Conservation (phyloP, 64 coral and sea anemone genomes). For the Pocillopora damicornis region DNA sequence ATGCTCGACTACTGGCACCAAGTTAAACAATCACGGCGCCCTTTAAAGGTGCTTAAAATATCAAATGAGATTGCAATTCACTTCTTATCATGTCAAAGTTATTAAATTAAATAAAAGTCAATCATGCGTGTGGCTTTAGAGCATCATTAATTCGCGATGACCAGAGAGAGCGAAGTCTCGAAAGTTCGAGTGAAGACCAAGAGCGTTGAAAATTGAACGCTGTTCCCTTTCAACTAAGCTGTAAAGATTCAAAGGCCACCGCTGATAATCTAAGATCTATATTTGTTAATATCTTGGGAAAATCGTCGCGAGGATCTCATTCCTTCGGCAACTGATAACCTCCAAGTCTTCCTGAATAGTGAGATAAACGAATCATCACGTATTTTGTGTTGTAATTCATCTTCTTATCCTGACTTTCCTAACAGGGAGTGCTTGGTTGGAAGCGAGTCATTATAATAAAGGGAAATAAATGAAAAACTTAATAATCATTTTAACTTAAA, state of each 20-base stretch:
- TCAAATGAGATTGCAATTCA: constrained; percentile 19
- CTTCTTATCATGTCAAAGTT: neutral
- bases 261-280: constrained; percentile 31
- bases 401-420: neutral
- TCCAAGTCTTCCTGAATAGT: constrained; percentile 25
- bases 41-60: constrained; percentile 33
- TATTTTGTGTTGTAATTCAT: neutral
- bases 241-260: constrained; percentile 27
- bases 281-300: constrained; percentile 20
- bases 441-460: neutral
- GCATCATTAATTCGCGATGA: neutral
- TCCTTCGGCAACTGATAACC: constrained; percentile 15
- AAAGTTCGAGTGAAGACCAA: neutral
- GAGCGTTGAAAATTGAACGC: neutral
- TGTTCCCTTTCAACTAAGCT: neutral
- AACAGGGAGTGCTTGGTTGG: neutral
- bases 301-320: constrained; percentile 29
- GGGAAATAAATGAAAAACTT: no score
- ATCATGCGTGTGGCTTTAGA: neutral
- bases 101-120: constrained; percentile 8
- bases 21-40: constrained; percentile 25
- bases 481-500: neutral
- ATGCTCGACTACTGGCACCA: constrained; percentile 30
- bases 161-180: neutral
- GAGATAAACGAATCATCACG: constrained; percentile 20